A percentile compares a stretch with the other conserved stretches of the same genome.
These are phyloP conservation scores for Brachionus asplanchnoidis DNA, from an alignment of 1,140 invertebrate genomes.

Conservation along the genomic window DNA sequence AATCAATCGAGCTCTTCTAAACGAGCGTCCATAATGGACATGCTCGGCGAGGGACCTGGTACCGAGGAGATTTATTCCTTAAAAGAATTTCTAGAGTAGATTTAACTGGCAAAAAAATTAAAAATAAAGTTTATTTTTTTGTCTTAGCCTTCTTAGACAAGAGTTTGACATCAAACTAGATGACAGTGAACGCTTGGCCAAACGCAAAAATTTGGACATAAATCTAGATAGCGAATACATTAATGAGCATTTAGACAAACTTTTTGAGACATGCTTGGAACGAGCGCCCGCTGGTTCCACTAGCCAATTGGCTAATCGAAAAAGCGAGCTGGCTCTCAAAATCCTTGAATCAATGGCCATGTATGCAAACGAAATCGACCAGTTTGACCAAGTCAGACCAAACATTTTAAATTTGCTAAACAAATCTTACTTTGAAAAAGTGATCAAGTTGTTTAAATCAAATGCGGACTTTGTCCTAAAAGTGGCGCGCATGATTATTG, in stretches of 20 bases:
- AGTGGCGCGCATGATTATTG: not conserved
- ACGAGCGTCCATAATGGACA: not conserved
- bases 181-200: not conserved
- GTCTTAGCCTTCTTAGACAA: not conserved
- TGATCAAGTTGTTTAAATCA: not conserved
- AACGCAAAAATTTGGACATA: not conserved
- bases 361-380: not conserved
- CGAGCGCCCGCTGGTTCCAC: not conserved
- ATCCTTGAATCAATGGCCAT: not conserved
- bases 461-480: not conserved
- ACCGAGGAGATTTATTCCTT: not conserved
- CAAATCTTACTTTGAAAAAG: constrained; percentile 1
- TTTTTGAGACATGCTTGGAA: not conserved
- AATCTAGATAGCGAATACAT: constrained; percentile 7
- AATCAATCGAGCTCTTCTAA: constrained; percentile 17
- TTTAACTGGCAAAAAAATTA: not conserved
- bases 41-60: not conserved
- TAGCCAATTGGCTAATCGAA: not conserved
- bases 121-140: not conserved
- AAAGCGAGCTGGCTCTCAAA: constrained; percentile 16
- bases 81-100: constrained; percentile 4
- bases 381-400: not conserved
- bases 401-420: not conserved
- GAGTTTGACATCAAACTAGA: constrained; percentile 16
- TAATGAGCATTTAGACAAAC: not conserved